Percentiles rank a stretch among this genome's conserved stretches.
Evolutionary conservation across 2,888 invertebrate species (phyloP).

Genomic region (Lasioglossum marginatum): DNA sequence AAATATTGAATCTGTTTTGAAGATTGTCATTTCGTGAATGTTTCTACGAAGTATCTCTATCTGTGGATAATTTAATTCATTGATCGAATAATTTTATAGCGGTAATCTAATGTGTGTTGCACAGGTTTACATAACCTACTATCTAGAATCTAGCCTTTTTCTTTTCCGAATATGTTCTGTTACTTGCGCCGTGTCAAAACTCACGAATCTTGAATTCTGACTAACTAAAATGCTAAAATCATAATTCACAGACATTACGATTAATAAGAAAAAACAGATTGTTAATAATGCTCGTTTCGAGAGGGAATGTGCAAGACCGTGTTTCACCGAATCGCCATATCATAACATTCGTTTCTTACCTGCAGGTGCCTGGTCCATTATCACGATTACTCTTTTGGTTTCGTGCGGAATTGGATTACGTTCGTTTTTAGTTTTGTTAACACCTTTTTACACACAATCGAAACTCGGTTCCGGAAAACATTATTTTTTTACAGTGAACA

Average conservation of each 20-base stretch:
- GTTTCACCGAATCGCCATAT: slow-evolving; percentile 54
- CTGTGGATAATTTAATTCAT: slow-evolving; percentile 37
- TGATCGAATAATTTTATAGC: slow-evolving; percentile 45
- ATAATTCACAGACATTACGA: slow-evolving; percentile 49
- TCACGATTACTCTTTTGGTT: slow-evolving; percentile 56
- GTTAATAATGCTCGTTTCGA: slow-evolving; percentile 47
- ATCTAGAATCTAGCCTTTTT: slow-evolving; percentile 47
- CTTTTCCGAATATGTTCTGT: slow-evolving; percentile 25
- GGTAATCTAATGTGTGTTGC: slow-evolving; percentile 50
- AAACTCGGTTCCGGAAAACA: slow-evolving; percentile 65
- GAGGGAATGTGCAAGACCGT: slow-evolving; percentile 65
- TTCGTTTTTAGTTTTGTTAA: slow-evolving; percentile 49
- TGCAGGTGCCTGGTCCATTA: slow-evolving; percentile 83
- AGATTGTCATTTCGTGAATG: slow-evolving; percentile 30
- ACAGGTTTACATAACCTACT: slow-evolving; percentile 67
- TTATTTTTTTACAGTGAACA: slow-evolving; percentile 67
- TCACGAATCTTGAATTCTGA: slow-evolving; percentile 42
- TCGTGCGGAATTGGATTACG: slow-evolving; percentile 46
- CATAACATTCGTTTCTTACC: slow-evolving; percentile 71
- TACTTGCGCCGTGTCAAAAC: slow-evolving; percentile 37
- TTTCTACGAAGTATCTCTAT: slow-evolving; percentile 35
- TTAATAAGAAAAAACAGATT: slow-evolving; percentile 45
- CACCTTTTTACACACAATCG: slow-evolving; percentile 51
- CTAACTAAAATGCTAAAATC: slow-evolving; percentile 51
- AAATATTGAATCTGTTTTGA: slow-evolving; percentile 60